Evolutionary conservation across 2,888 invertebrate species (phyloP).

Genomic region (Muschampia plurimacula): DNA sequence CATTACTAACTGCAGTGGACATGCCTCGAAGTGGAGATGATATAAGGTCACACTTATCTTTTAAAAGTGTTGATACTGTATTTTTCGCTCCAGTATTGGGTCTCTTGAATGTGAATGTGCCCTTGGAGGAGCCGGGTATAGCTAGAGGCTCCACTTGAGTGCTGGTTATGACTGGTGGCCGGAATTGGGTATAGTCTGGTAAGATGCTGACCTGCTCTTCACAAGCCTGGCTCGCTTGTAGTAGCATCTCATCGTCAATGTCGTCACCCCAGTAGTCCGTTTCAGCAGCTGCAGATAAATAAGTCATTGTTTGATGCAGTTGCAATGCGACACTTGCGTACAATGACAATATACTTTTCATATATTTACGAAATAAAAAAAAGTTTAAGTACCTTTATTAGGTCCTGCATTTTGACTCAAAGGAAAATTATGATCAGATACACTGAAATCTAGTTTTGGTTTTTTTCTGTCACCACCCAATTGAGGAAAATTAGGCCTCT

Average conservation of each 20-base stretch:
- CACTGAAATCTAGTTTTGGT: slow-evolving; percentile 71
- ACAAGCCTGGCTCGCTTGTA: slow-evolving; percentile 79
- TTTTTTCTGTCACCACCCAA: slow-evolving; percentile 72
- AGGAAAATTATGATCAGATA: slow-evolving; percentile 78
- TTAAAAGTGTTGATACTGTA: slow-evolving; percentile 62
- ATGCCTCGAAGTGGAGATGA: slow-evolving; percentile 76
- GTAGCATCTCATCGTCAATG: slow-evolving; percentile 77
- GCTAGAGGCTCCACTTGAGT: slow-evolving; percentile 63
- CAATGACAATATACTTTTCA: neutral
- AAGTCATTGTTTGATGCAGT: neutral
- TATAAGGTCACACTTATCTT: slow-evolving; percentile 69
- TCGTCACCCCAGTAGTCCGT: slow-evolving; percentile 77
- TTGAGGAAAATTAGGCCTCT: slow-evolving; percentile 67
- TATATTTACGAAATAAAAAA: neutral
- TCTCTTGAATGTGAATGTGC: slow-evolving; percentile 67
- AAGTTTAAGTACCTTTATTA: slow-evolving; percentile 59
- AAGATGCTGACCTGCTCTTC: slow-evolving; percentile 67
- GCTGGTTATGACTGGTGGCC: slow-evolving; percentile 72
- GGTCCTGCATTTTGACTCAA: slow-evolving; percentile 69
- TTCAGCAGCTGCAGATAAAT: slow-evolving; percentile 44
- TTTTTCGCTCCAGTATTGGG: slow-evolving; percentile 57
- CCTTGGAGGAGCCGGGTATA: slow-evolving; percentile 63
- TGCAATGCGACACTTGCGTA: neutral
- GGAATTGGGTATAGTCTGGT: slow-evolving; percentile 71
- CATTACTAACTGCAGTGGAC: slow-evolving; percentile 56